A percentile compares a stretch with the other conserved stretches of the same genome.
Conservation (phyloP, 2,113 vertebrate species). For the Etia nguti region DNA sequence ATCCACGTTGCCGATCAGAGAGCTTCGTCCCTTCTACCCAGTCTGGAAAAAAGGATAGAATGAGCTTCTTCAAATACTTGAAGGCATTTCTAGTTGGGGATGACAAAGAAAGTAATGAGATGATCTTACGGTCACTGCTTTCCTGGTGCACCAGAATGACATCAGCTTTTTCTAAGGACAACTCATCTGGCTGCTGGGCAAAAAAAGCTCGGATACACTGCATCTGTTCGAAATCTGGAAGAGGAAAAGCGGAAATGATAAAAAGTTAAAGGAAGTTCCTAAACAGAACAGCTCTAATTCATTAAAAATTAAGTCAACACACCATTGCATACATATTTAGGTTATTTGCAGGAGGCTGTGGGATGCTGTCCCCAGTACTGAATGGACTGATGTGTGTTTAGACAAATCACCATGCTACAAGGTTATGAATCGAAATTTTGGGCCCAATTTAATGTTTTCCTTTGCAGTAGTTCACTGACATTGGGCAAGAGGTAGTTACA, state of each 20-base stretch:
- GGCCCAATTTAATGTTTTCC: background rate
- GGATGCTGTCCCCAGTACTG: background rate
- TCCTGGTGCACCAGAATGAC: constrained; percentile 86
- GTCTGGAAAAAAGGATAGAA: constrained; percentile 64
- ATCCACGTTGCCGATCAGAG: constrained; percentile 87
- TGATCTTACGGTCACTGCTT: constrained; percentile 84
- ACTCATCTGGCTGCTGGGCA: constrained; percentile 89
- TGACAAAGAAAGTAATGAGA: background rate
- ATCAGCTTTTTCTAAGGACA: constrained; percentile 93
- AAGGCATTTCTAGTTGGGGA: background rate
- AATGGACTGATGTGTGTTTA: background rate
- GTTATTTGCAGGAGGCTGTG: background rate
- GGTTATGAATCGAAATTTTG: background rate
- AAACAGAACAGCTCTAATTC: background rate
- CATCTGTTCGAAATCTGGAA: constrained; percentile 83
- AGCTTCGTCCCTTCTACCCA: constrained; percentile 92
- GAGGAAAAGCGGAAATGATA: background rate
- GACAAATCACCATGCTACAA: background rate
- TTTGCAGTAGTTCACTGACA: background rate
- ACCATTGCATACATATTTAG: background rate
- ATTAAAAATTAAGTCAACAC: background rate
- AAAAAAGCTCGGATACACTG: constrained; percentile 87
- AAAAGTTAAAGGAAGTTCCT: background rate
- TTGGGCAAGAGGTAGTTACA: background rate
- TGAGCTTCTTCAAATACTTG: background rate